Base-by-base conservation (phyloP, 2,113 vertebrate genomes). In the Embiotoca jacksoni region DNA sequence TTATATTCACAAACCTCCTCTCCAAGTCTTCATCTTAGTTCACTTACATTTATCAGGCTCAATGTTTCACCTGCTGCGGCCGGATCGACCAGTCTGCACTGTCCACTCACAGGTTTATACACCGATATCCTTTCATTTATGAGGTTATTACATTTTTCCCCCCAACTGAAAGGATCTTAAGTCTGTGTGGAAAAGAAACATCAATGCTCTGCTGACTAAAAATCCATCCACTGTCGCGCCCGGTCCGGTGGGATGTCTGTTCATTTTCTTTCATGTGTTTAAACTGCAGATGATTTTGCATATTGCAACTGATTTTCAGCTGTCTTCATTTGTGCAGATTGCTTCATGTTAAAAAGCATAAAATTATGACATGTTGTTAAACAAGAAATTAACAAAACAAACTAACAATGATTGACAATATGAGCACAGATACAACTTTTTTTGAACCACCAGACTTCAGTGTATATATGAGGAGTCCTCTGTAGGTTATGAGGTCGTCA, bases 401-500 rank as follows among this genome's bases (percentile, higher is more conserved):
- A 36, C 10, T 31, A 44, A 62, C 57, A 74, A 5, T 46, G 47
- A 13, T 0, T 65, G 15, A 56, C 41, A 49, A 41, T 23, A 31
- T 7, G 7, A 8, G 5, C 14, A 13, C 54, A 32, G 57, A 8
- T 52, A 49, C 58, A 49, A 0, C 16, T 52, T 57, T 41, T 4
- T 71, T 57, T 10, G 23, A 35, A 3, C n/a, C 10, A 44, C 41
- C 41, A 13, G 9, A 55, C 16, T 60, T 14, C 33, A 47, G 33
- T 3, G 32, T 31, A n/a, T 31, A 15, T 49, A n/a, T 16, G n/a
- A 47, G 3, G 10, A 46, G 5, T 31, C 7, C 37, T 71, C 33
- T 47, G 2, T 55, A 49, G 4, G 56, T 54, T 7, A 9, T 37
- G 36, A 69, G 23, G 5, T 32, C 11, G 31, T 93, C 88, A 97